Evolutionary conservation across 2,113 vertebrate genomes (phyloP).

Genomic region (Xenotilapia flavipinnis): DNA sequence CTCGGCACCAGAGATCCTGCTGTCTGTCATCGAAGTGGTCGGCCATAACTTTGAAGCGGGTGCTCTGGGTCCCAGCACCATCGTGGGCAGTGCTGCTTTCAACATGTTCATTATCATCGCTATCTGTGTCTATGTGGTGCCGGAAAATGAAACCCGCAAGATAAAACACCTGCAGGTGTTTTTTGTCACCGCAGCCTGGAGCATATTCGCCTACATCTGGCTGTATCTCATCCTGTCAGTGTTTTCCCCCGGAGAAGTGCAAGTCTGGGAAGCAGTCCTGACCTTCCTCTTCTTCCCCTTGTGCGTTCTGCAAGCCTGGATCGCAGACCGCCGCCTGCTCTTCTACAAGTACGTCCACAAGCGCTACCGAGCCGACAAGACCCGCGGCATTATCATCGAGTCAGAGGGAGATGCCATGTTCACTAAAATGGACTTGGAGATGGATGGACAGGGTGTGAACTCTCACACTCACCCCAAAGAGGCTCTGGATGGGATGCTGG

Average conservation of each 20-base stretch:
- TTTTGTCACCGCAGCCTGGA: conserved; percentile 80
- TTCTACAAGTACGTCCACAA: conserved; percentile 82
- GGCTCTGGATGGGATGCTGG: conserved; percentile 72
- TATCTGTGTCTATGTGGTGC: conserved; percentile 78
- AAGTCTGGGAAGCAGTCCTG: conserved; percentile 80
- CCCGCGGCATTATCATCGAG: conserved; percentile 77
- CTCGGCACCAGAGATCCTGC: conserved; percentile 80
- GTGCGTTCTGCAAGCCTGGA: conserved; percentile 81
- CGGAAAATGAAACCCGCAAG: conserved; percentile 76
- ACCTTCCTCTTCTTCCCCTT: conserved; percentile 82
- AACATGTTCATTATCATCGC: conserved; percentile 86
- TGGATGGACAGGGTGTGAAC: conserved; percentile 75
- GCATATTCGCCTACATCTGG: conserved; percentile 83
- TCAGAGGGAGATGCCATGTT: conserved; percentile 76
- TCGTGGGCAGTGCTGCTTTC: conserved; percentile 82
- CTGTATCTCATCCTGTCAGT: conserved; percentile 80
- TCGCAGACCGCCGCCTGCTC: conserved; percentile 78
- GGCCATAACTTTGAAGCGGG: conserved; percentile 78
- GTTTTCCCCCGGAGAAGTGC: conserved; percentile 74
- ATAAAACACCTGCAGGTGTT: conserved; percentile 81
- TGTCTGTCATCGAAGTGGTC: conserved; percentile 80
- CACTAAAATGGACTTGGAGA: conserved; percentile 77
- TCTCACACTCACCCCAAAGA: conserved; percentile 71
- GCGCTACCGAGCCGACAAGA: conserved; percentile 77
- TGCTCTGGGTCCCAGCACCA: conserved; percentile 79